phyloP scores from a whole-genome alignment of 2,797 vertebrate genomes.

The Anguilla pacifica region DNA sequence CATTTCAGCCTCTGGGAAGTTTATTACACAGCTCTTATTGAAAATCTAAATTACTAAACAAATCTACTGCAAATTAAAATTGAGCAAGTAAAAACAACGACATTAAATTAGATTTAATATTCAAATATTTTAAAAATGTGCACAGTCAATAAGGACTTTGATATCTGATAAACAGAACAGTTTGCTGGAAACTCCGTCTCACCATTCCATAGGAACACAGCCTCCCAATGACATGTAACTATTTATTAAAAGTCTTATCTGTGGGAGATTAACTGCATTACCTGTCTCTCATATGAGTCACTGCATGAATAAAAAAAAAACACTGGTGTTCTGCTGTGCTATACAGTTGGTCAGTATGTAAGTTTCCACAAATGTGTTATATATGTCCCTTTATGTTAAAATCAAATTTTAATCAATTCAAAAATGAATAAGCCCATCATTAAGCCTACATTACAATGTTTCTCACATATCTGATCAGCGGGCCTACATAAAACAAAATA shows the following conservation, averaged over 20 bases:
- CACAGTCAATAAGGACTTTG: neutral
- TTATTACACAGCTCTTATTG: slow-evolving; percentile 19
- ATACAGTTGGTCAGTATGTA: neutral
- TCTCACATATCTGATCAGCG: neutral
- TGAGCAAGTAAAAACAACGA: neutral
- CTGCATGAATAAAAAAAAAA: neutral
- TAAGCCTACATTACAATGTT: neutral
- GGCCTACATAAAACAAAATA: neutral
- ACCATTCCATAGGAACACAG: neutral
- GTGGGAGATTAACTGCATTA: neutral
- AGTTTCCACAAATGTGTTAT: neutral
- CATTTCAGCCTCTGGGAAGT: slow-evolving; percentile 25
- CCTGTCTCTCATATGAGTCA: neutral
- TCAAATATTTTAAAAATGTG: neutral
- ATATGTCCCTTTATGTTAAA: neutral
- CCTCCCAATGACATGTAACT: neutral
- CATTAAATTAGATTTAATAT: neutral
- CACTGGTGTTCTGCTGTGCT: neutral
- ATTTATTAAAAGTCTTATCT: neutral
- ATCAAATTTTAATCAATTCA: neutral
- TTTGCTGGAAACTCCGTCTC: neutral
- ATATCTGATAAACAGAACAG: neutral
- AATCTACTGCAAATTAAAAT: neutral
- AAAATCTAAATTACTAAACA: neutral
- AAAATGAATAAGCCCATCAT: neutral